Percentiles rank a stretch among this genome's conserved stretches.
Conservation (phyloP, 2,888 invertebrate genomes). For the Deroplatys truncata region DNA sequence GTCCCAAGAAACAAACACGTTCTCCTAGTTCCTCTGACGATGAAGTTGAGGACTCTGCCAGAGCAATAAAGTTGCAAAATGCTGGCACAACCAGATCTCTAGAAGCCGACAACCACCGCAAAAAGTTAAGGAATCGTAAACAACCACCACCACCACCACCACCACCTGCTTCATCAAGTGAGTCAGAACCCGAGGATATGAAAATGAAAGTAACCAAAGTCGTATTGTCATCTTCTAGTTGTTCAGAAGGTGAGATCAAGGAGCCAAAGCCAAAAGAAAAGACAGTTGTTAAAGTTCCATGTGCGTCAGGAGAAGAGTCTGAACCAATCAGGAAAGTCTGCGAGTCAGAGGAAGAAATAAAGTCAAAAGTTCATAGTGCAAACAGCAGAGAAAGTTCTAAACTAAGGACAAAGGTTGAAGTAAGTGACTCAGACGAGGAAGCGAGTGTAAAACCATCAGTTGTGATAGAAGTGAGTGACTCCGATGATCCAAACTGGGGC, state of each 20-base stretch:
- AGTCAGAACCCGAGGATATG: slow-evolving; percentile 38
- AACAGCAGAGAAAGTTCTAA: background rate
- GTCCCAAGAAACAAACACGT: background rate
- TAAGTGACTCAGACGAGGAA: slow-evolving; percentile 9
- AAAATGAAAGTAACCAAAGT: slow-evolving; percentile 28
- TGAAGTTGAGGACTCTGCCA: background rate
- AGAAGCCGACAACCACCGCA: background rate
- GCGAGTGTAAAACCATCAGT: background rate
- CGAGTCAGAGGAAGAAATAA: background rate
- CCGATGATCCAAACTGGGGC: slow-evolving; percentile 6
- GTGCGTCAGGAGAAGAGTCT: background rate
- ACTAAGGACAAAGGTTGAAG: background rate
- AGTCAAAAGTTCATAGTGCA: background rate
- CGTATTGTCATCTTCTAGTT: background rate
- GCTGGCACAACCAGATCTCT: background rate
- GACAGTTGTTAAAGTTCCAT: background rate
- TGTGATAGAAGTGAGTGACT: background rate
- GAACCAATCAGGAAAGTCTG: background rate
- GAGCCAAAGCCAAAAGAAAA: background rate
- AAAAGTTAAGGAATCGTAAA: background rate
- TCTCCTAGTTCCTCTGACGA: background rate
- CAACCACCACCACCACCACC: slow-evolving; percentile 19
- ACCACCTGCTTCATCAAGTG: slow-evolving; percentile 36
- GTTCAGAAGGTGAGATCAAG: slow-evolving; percentile 4
- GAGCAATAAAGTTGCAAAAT: background rate